phyloP scores from a whole-genome alignment of 1,140 invertebrate species.

The Drosophila sucinea region DNA sequence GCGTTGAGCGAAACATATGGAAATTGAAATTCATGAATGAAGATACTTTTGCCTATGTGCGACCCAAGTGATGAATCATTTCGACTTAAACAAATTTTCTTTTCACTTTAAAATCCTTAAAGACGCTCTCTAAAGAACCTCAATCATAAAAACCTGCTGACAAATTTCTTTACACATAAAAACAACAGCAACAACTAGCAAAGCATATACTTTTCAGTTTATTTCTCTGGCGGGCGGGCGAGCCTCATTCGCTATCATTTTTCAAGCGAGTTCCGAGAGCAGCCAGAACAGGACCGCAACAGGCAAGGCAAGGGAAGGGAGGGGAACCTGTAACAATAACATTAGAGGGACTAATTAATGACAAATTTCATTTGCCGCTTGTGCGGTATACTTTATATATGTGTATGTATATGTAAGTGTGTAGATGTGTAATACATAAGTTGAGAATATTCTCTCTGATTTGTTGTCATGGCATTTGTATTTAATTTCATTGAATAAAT shows the following conservation, averaged over 20 bases:
- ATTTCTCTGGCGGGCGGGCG: background rate
- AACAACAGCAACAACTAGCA: background rate
- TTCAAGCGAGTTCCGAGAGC: background rate
- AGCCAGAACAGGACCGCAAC: background rate
- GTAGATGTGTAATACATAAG: background rate
- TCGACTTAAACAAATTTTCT: background rate
- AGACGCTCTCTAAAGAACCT: background rate
- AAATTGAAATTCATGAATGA: constrained; percentile 8
- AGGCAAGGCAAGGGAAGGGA: background rate
- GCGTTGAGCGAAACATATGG: background rate
- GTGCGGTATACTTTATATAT: background rate
- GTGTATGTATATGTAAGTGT: background rate
- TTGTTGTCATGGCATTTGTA: background rate
- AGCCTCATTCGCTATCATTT: constrained; percentile 13
- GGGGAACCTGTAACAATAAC: constrained; percentile 8
- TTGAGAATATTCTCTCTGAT: background rate
- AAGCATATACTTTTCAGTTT: constrained; percentile 7
- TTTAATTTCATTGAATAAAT: background rate
- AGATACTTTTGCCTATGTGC: background rate
- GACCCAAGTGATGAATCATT: background rate
- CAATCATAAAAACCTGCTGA: constrained; percentile 11
- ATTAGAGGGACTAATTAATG: constrained; percentile 21
- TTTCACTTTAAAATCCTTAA: background rate
- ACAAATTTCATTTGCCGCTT: constrained; percentile 16
- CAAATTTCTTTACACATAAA: constrained; percentile 14